Base-by-base conservation (phyloP, 2,888 invertebrate genomes). In the Xestia sexstrigata region DNA sequence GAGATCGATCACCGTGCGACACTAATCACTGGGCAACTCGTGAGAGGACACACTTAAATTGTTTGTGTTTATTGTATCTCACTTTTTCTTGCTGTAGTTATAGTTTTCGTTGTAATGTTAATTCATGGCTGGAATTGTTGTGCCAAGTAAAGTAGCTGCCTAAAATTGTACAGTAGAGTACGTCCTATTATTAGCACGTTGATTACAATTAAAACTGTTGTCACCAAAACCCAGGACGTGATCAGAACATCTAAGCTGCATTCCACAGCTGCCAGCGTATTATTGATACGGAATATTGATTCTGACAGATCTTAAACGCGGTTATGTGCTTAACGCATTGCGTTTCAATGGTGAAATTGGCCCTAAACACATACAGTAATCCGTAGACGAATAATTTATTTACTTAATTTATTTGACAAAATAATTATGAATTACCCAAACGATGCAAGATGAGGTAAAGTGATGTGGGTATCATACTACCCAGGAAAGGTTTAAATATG, bases 1-100 rank as follows among this genome's bases (percentile, higher is more conserved):
- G 42, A 78, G 67, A 83, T 83, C 83, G 84, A 83, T 83, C 84
- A 84, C 70, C 20, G 52, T 11, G 70, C 60, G 82, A 70, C 78
- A 70, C 66, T 82, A 83, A 82, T 82, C 75, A 83, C 75, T 42
- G 35, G 52, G 20, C 66, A 20, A 66, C 60, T 81, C 26, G 60
- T 26, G 69, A 26, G 15, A 13, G 67, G 52, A 79, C 60, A 71
- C 39, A 55, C 83, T 79, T 83, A 71, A 72, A 72, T 72, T 75
- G 71, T 81, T 71, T 62, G 60, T 49, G 30, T 62, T 65, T 52
- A 58, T 26, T 39, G 35, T 67, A 45, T 42, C 30, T 39, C 35
- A 39, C 17, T 52, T 35, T 35, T 30, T 1, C 42, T 63, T 42
- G 7, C 39, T 47, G 35, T 71, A 26, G 47, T 45, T 55, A 47